Conservation (phyloP, 2,797 vertebrate species). For the Brachyrhaphis roseni region DNA sequence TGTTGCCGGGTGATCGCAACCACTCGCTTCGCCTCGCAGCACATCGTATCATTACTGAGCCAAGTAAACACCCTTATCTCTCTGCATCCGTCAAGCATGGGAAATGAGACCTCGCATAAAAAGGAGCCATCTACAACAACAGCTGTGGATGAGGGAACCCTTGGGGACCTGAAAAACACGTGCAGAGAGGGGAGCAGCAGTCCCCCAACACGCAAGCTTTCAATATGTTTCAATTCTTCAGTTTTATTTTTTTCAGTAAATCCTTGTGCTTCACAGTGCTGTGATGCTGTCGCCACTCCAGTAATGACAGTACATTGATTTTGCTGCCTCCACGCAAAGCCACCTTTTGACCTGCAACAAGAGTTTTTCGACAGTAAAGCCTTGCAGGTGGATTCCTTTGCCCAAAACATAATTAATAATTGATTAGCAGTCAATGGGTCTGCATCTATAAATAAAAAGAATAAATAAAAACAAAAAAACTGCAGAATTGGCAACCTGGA, state of each 20-base stretch:
- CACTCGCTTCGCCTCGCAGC: slow-evolving; percentile 43
- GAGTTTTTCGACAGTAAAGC: slow-evolving; percentile 56
- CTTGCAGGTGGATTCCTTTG: slow-evolving; percentile 44
- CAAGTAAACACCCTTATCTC: slow-evolving; percentile 46
- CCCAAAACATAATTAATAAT: slow-evolving; percentile 58
- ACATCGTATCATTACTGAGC: slow-evolving; percentile 50
- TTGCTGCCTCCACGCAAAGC: slow-evolving; percentile 13
- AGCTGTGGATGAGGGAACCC: slow-evolving; percentile 44
- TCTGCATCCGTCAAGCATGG: slow-evolving; percentile 48
- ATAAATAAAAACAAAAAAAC: background rate
- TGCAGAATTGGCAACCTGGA: background rate
- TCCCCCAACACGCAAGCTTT: background rate
- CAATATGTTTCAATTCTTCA: background rate
- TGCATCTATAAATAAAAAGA: background rate
- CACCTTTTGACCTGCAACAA: slow-evolving; percentile 56
- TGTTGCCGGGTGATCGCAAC: slow-evolving; percentile 46
- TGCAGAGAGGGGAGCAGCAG: slow-evolving; percentile 1
- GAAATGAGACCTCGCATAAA: slow-evolving; percentile 38
- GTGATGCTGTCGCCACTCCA: slow-evolving; percentile 37
- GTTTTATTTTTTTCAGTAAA: background rate
- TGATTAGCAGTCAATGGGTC: slow-evolving; percentile 47
- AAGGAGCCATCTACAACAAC: slow-evolving; percentile 35
- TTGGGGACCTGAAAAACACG: slow-evolving; percentile 27
- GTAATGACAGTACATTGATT: slow-evolving; percentile 51
- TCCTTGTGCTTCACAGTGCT: slow-evolving; percentile 9